Evolutionary conservation across 2,888 invertebrate genomes (phyloP), one percentile per base, ranked within the genome.

Genomic region (Nyleta sp.): DNA sequence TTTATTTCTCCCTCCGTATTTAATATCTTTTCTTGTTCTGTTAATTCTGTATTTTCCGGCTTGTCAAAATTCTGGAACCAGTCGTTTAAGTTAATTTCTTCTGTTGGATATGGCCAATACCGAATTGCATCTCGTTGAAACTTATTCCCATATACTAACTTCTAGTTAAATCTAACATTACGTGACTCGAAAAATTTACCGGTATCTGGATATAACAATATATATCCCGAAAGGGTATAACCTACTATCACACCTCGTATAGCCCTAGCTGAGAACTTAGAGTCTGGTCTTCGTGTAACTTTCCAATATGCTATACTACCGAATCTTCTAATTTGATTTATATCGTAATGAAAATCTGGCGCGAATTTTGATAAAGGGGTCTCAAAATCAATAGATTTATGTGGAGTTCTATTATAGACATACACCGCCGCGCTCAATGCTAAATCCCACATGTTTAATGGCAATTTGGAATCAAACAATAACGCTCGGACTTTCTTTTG

Each of bases 101-200:
- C 72, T 57, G 42, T 65, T 18, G 68, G 42, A 38, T 38, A 2
- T 24, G 42, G 35, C 64, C 70, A 67, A 18, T 70, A 40, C 55
- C 44, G 38, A 15, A 73, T 73, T 28, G 24, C 38, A 38, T 70
- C 24, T 35, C 57, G 62, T 71, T 48, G 44, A 71, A 79, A 80
- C 4, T 64, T 59, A 24, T 84, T 75, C 31, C 80, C 80, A 59
- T 80, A 84, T 15, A 80, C 79, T 13, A 83, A 24, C 75, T 78
- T 84, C 65, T 84, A 80, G 44, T 78, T 67, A 46, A 83, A 83
- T 44, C 82, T 60, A 2, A 81, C 80, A 67, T 84, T 81, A 62
- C 81, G 78, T 1, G 81, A 76, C 33, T 79, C 79, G 48, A 76
- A 80, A 13, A 75, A 73, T 78, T 81, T 80, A 1, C 76, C 68